Conservation (phyloP, 1,140 invertebrate genomes). For the Sitophilus oryzae region DNA sequence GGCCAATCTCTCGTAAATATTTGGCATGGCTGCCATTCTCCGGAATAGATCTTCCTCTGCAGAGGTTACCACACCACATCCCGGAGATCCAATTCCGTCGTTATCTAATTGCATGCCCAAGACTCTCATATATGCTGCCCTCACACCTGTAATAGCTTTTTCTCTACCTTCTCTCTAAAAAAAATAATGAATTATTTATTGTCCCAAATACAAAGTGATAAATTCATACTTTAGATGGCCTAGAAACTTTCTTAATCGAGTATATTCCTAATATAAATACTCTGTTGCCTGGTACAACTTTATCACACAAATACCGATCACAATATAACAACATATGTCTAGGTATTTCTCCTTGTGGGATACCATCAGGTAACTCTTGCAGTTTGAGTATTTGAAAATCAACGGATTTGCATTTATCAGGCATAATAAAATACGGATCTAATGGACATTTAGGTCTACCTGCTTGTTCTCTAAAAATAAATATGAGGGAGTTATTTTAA, state of each 20-base stretch:
- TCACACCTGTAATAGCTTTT: slow-evolving; percentile 85
- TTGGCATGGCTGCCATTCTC: slow-evolving; percentile 72
- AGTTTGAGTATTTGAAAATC: slow-evolving; percentile 90
- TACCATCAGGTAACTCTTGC: slow-evolving; percentile 93
- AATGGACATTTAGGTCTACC: slow-evolving; percentile 87
- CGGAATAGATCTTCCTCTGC: slow-evolving; percentile 92
- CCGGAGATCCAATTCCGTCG: slow-evolving; percentile 66
- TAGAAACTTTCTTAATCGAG: slow-evolving; percentile 88
- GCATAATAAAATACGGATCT: slow-evolving; percentile 96
- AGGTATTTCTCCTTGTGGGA: slow-evolving; percentile 98
- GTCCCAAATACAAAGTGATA: not conserved
- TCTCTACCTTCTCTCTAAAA: slow-evolving; percentile 62
- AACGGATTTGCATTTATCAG: slow-evolving; percentile 95
- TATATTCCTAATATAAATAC: slow-evolving; percentile 93
- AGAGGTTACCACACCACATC: slow-evolving; percentile 53
- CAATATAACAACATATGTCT: slow-evolving; percentile 93
- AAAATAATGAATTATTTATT: not conserved
- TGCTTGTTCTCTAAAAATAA: slow-evolving; percentile 71
- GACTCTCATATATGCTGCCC: slow-evolving; percentile 90
- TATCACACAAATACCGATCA: slow-evolving; percentile 90
- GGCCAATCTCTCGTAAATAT: slow-evolving; percentile 87
- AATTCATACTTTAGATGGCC: slow-evolving; percentile 49
- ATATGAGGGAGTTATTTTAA: not conserved
- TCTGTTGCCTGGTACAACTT: slow-evolving; percentile 92
- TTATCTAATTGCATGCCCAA: slow-evolving; percentile 86